These are phyloP conservation scores for Pachliopta kotzebuea DNA, from an alignment of 2,888 invertebrate genomes.

Conservation along the genomic window DNA sequence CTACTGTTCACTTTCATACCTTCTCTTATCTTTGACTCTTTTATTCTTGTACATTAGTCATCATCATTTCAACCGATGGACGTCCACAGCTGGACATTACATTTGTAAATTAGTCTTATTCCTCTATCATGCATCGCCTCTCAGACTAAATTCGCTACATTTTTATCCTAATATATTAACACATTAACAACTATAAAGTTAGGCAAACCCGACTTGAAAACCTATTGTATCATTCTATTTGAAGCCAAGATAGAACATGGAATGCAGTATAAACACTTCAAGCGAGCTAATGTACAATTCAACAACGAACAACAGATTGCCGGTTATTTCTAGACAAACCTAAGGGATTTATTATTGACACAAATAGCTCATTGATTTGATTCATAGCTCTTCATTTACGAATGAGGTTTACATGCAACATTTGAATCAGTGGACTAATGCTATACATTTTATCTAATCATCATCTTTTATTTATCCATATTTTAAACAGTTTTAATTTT, in stretches of 20 bases:
- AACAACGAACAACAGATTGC: conserved; percentile 7
- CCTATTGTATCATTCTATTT: background rate
- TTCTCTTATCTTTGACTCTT: too few relatives aligned
- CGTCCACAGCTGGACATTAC: too few relatives aligned
- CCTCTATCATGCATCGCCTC: too few relatives aligned
- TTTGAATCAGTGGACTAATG: conserved; percentile 9
- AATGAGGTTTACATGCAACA: conserved; percentile 11
- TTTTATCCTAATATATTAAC: too few relatives aligned
- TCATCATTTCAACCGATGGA: too few relatives aligned
- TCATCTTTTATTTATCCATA: background rate
- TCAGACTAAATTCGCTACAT: too few relatives aligned
- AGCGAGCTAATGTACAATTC: conserved; percentile 14
- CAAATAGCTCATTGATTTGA: conserved; percentile 31
- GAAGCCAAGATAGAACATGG: background rate
- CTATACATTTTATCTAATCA: background rate
- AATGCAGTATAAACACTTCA: background rate
- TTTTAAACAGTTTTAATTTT: too few relatives aligned
- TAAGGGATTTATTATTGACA: conserved; percentile 28
- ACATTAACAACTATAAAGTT: too few relatives aligned
- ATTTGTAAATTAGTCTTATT: too few relatives aligned
- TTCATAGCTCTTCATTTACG: conserved; percentile 13
- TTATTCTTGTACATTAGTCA: too few relatives aligned
- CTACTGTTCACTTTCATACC: too few relatives aligned
- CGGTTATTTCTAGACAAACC: conserved; percentile 22
- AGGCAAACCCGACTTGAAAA: too few relatives aligned